Conservation (phyloP, 2,888 invertebrate genomes). For the Rhagonycha fulva region DNA sequence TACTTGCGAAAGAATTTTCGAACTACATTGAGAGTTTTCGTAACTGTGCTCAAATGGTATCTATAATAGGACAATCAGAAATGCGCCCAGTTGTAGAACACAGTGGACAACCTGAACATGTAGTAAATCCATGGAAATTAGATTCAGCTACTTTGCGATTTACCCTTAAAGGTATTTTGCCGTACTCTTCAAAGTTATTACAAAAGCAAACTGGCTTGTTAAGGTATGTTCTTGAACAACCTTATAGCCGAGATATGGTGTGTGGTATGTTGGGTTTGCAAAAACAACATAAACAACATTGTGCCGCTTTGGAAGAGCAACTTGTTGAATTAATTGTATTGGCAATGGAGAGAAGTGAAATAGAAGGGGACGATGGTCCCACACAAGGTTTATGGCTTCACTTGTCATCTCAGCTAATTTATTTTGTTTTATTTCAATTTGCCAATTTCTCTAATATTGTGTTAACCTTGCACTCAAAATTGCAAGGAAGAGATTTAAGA, state of each 20-base stretch:
- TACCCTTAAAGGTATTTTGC: conserved; percentile 75
- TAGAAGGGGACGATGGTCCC: conserved; percentile 60
- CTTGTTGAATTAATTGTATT: conserved; percentile 87
- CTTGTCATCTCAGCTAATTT: conserved; percentile 91
- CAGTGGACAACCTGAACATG: conserved; percentile 86
- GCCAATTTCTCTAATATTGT: conserved; percentile 93
- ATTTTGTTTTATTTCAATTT: conserved; percentile 92
- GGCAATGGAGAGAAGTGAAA: conserved; percentile 91
- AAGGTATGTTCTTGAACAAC: conserved; percentile 90
- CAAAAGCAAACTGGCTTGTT: conserved; percentile 88
- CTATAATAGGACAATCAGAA: conserved; percentile 86
- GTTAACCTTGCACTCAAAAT: conserved; percentile 78
- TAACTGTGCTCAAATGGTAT: conserved; percentile 93
- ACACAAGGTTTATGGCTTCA: conserved; percentile 91
- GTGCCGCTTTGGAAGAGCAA: conserved; percentile 89
- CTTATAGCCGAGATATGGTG: conserved; percentile 95
- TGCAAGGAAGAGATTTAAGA: conserved; percentile 68
- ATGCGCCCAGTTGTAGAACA: conserved; percentile 95
- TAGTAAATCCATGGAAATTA: conserved; percentile 91
- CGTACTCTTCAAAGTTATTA: conserved; percentile 84
- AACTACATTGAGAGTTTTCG: conserved; percentile 92
- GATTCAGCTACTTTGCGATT: conserved; percentile 80
- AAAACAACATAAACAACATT: conserved; percentile 75
- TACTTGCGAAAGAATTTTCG: conserved; percentile 82
- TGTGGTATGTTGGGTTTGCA: conserved; percentile 92